These are phyloP conservation scores for Palythoa grandis DNA, from an alignment of 92 coral and sea anemone genomes.

Conservation along the genomic window DNA sequence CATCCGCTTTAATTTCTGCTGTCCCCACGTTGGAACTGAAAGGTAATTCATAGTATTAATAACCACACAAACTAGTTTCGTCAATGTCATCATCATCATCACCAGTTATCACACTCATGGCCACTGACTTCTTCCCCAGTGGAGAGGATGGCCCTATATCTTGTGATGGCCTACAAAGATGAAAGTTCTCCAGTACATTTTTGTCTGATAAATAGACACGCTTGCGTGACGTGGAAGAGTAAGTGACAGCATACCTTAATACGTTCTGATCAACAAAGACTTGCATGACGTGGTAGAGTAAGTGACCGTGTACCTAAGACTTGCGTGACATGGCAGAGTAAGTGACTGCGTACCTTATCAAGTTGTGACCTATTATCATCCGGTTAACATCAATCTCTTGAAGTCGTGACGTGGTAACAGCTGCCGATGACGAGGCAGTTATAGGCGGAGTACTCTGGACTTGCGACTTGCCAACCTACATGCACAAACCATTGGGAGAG, in stretches of 20 bases:
- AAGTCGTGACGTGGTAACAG: conserved; percentile 73
- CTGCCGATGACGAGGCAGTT: conserved; percentile 47
- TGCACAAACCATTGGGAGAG: background rate
- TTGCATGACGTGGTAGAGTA: too few relatives aligned
- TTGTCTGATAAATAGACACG: too few relatives aligned
- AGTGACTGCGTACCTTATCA: conserved; percentile 70
- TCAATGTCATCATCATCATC: background rate
- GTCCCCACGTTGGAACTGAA: conserved; percentile 37
- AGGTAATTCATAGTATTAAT: background rate
- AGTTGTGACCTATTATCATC: conserved; percentile 87
- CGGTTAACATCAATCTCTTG: conserved; percentile 96
- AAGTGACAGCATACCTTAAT: too few relatives aligned
- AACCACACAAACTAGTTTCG: background rate
- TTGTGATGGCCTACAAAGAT: too few relatives aligned
- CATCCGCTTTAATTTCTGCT: conserved; percentile 49
- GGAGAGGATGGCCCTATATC: too few relatives aligned
- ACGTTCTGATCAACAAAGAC: too few relatives aligned
- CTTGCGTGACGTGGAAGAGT: too few relatives aligned
- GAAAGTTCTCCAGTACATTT: too few relatives aligned
- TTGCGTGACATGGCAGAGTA: background rate
- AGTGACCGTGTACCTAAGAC: background rate
- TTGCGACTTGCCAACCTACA: conserved; percentile 67
- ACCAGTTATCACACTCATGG: background rate
- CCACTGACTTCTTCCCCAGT: too few relatives aligned
- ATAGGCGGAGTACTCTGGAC: conserved; percentile 52